phyloP scores from a whole-genome alignment of 2,113 vertebrate genomes.

The Thermophis baileyi region DNA sequence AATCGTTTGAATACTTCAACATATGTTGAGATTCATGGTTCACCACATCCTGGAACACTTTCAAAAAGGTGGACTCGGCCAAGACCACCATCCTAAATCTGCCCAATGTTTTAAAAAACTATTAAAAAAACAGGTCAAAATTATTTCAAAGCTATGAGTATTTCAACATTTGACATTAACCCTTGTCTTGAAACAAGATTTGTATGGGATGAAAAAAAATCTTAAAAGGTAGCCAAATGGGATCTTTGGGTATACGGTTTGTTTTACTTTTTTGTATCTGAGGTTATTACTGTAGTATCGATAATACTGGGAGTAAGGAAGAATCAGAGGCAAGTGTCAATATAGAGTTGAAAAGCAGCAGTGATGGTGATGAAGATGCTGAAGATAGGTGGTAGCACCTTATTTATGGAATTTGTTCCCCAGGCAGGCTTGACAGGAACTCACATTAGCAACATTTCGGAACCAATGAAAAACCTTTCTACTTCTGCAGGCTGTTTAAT shows the following conservation, averaged over 20 bases:
- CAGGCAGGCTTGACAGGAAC: neutral
- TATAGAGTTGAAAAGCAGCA: neutral
- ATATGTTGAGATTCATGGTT: conserved; percentile 23
- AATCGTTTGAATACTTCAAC: conserved; percentile 21
- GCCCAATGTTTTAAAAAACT: neutral
- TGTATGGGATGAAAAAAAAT: neutral
- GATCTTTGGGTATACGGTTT: neutral
- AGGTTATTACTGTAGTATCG: neutral
- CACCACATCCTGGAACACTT: conserved; percentile 29
- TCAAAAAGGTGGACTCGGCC: conserved; percentile 7
- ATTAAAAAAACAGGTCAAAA: neutral
- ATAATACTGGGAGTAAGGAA: neutral
- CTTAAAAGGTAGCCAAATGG: neutral
- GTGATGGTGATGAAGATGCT: neutral
- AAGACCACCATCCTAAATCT: conserved; percentile 27
- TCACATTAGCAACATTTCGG: neutral
- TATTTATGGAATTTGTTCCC: neutral
- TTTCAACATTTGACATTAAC: neutral
- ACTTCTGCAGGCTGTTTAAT: neutral
- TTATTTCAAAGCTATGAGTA: neutral
- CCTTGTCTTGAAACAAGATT: neutral
- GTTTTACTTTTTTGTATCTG: neutral
- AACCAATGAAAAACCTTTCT: neutral
- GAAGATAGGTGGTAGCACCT: neutral
- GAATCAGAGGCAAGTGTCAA: neutral